phyloP scores from a whole-genome alignment of 2,113 vertebrate genomes.

The Megalops atlanticus region DNA sequence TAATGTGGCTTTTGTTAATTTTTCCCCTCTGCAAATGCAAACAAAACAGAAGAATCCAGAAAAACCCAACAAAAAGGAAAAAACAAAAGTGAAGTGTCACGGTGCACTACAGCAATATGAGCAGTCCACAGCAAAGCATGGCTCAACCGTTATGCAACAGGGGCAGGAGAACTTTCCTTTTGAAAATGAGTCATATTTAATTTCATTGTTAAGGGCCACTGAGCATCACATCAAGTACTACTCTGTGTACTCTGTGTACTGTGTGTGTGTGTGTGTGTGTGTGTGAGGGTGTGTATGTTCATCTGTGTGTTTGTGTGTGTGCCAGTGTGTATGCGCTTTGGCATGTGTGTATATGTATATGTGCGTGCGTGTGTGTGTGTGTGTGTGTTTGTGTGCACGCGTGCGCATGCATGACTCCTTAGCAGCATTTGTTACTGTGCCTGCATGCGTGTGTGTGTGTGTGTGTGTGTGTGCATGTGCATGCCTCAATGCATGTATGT shows the following conservation, averaged over 20 bases:
- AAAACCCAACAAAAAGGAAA: too few relatives aligned
- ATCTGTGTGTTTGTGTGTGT: too few relatives aligned
- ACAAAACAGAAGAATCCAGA: neutral
- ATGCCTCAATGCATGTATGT: neutral
- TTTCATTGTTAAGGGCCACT: constrained; percentile 34
- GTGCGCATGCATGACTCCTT: neutral
- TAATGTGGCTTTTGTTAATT: too few relatives aligned
- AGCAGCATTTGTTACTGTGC: too few relatives aligned
- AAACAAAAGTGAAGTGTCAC: too few relatives aligned
- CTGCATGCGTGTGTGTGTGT: neutral
- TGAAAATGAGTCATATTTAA: constrained; percentile 54
- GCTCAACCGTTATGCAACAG: constrained; percentile 39
- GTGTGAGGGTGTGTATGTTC: too few relatives aligned
- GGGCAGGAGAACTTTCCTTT: constrained; percentile 30
- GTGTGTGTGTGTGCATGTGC: neutral
- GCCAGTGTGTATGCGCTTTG: too few relatives aligned
- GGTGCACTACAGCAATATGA: too few relatives aligned
- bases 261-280: neutral
- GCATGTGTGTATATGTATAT: neutral
- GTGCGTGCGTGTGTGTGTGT: too few relatives aligned
- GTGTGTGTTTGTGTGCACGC: constrained; percentile 21
- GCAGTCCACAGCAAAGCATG: neutral
- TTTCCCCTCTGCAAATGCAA: neutral
- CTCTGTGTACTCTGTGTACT: neutral
- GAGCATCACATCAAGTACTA: constrained; percentile 35